Percentiles rank a stretch among this genome's conserved stretches.
These are phyloP conservation scores for Xestobium rufovillosum DNA, from an alignment of 2,888 invertebrate genomes.

Conservation along the genomic window DNA sequence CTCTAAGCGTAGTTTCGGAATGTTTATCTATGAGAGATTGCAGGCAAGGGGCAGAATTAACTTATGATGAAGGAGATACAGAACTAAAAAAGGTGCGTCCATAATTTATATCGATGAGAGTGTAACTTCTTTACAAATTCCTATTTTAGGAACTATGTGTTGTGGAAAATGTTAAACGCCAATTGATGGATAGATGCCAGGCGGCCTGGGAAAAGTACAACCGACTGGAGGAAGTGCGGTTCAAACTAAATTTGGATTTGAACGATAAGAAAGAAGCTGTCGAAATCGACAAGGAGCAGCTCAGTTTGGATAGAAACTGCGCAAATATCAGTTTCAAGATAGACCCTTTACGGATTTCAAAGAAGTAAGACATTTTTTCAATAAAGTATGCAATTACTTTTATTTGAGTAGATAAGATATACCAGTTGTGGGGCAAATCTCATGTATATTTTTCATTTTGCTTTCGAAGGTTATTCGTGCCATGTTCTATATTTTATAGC, in stretches of 20 bases:
- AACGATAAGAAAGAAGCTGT: conserved; percentile 75
- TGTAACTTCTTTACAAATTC: background rate
- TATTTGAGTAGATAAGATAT: too few relatives aligned
- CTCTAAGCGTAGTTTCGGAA: conserved; percentile 61
- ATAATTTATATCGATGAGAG: background rate
- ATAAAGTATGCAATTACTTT: background rate
- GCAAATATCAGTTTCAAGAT: conserved; percentile 80
- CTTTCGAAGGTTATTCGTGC: too few relatives aligned
- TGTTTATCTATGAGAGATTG: conserved; percentile 70
- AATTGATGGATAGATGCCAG: conserved; percentile 65
- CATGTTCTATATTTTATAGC: too few relatives aligned
- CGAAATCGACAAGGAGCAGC: conserved; percentile 67
- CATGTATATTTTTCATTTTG: too few relatives aligned
- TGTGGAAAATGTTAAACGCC: conserved; percentile 63
- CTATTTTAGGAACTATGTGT: conserved; percentile 59
- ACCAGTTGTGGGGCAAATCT: too few relatives aligned
- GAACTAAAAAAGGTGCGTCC: conserved; percentile 61
- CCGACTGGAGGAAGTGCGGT: conserved; percentile 66
- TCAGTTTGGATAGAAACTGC: conserved; percentile 67
- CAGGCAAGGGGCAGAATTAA: conserved; percentile 64
- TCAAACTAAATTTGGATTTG: conserved; percentile 63
- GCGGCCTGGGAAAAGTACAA: conserved; percentile 76
- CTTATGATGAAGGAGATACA: conserved; percentile 68
- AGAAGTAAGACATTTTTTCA: conserved; percentile 48
- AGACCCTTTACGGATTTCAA: conserved; percentile 68